Evolutionary conservation across 2,888 invertebrate genomes (phyloP).

Genomic region (Eupithecia insigniata): DNA sequence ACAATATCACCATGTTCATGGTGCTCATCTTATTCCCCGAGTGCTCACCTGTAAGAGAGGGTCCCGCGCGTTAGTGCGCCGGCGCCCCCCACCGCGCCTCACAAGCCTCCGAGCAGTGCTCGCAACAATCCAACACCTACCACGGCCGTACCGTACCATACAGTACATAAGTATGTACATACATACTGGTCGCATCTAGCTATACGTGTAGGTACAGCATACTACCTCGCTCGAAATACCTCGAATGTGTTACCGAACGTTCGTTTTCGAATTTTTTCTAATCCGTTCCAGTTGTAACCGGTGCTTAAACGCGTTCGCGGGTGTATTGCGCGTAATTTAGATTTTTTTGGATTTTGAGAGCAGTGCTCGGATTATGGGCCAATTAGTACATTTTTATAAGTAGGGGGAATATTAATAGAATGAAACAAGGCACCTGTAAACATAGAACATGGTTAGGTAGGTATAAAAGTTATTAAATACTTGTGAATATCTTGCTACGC

Average conservation of each 20-base stretch:
- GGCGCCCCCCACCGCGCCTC: slow-evolving; percentile 73
- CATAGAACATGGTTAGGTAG: slow-evolving; percentile 56
- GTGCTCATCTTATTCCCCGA: slow-evolving; percentile 94
- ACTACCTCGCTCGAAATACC: slow-evolving; percentile 5
- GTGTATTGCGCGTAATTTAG: slow-evolving; percentile 9
- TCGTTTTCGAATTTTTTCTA: slow-evolving; percentile 20
- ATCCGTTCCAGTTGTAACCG: background rate
- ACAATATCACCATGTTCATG: slow-evolving; percentile 95
- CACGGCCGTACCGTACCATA: background rate
- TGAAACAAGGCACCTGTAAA: slow-evolving; percentile 73
- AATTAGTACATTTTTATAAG: slow-evolving; percentile 56
- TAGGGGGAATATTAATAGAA: slow-evolving; percentile 69
- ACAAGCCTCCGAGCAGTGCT: slow-evolving; percentile 69
- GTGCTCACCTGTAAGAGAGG: slow-evolving; percentile 88
- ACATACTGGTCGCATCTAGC: background rate
- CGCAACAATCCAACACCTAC: slow-evolving; percentile 26
- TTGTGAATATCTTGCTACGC: background rate
- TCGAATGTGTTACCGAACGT: slow-evolving; percentile 30
- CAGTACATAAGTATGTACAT: too few species aligned
- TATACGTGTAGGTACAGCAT: background rate
- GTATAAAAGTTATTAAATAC: background rate
- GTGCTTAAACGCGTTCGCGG: slow-evolving; percentile 17
- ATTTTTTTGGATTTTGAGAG: slow-evolving; percentile 61
- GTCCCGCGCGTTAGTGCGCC: slow-evolving; percentile 82
- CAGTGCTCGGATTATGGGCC: slow-evolving; percentile 78